These are phyloP conservation scores for Drosophila ezoana DNA, from an alignment of 2,888 invertebrate genomes.

Conservation along the genomic window DNA sequence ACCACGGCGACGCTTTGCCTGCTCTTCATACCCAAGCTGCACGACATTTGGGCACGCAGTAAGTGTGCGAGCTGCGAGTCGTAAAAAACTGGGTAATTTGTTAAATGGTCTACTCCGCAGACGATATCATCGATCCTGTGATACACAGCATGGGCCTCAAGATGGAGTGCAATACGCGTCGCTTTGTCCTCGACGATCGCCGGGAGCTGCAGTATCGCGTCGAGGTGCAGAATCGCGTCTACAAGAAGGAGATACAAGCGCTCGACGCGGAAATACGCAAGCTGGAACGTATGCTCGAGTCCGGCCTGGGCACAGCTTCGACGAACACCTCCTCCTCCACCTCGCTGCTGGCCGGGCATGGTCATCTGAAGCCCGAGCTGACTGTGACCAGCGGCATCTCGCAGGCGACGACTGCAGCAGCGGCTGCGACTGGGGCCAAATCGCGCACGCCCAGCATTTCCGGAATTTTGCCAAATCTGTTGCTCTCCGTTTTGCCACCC, in stretches of 20 bases:
- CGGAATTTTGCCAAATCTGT: slow-evolving; percentile 89
- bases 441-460: slow-evolving; percentile 88
- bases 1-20: slow-evolving; percentile 94
- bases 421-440: slow-evolving; percentile 53
- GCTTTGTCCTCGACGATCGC: slow-evolving; percentile 93
- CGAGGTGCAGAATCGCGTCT: slow-evolving; percentile 96
- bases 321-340: slow-evolving; percentile 86
- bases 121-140: slow-evolving; percentile 91
- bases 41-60: slow-evolving; percentile 89
- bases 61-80: slow-evolving; percentile 70
- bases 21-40: slow-evolving; percentile 94
- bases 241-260: slow-evolving; percentile 92
- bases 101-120: slow-evolving; percentile 75
- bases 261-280: slow-evolving; percentile 92
- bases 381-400: slow-evolving; percentile 79
- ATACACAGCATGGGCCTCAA: slow-evolving; percentile 95
- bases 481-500: slow-evolving; percentile 90
- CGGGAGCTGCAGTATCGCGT: slow-evolving; percentile 93
- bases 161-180: slow-evolving; percentile 94
- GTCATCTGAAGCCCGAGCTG: slow-evolving; percentile 81
- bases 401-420: slow-evolving; percentile 33
- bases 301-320: slow-evolving; percentile 86
- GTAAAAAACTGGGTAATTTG: neutral
- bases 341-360: slow-evolving; percentile 75
- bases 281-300: slow-evolving; percentile 89